Base-by-base conservation (phyloP, 2,888 invertebrate genomes). In the Psylliodes chrysocephalus region DNA sequence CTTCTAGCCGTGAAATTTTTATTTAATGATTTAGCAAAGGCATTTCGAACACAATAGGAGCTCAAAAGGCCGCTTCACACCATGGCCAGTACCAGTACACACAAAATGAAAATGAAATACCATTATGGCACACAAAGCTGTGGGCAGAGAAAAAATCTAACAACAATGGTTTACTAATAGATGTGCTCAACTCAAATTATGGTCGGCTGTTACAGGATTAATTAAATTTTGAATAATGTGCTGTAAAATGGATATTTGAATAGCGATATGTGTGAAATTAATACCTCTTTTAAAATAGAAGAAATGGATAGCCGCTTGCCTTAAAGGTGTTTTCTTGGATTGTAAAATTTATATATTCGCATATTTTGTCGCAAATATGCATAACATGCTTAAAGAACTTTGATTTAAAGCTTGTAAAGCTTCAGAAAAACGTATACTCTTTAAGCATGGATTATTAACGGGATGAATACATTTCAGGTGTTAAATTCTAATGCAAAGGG, bases 1-100 rank as follows among this genome's bases (percentile, higher is more conserved):
- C 44, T 65, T 66, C 59, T 14, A 67, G 54, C n/a, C 69, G 56
- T 69, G 69, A 69, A 69, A 69, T 69, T 67, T 69, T 67, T 67
- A 67, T 66, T 69, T 69, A 69, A 69, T 66, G 69, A 67, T 69
- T 69, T 69, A 57, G 67, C 67, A 66, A 66, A 69, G 62, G 65
- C 60, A 64, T 67, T 60, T 56, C 55, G 56, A 63, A 47, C 56
- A 63, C 65, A 66, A 66, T 60, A 65, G 64, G 55, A 49, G 17
- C 28, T 66, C 62, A 66, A 69, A 61, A 63, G 64, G 55, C 53
- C 57, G 56, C 64, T 59, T 60, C 61, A 60, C 63, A 60, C 54
- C 57, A 61, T 52, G 55, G 47, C 28, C 44, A 63, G n/a, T n/a
- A n/a, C n/a, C n/a, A n/a, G 55, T 63, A 64, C 59, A 67, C 63